Percentiles rank a stretch among this genome's conserved stretches.
Conservation (phyloP, 2,797 vertebrate genomes). For the Cirrhinus molitorella region DNA sequence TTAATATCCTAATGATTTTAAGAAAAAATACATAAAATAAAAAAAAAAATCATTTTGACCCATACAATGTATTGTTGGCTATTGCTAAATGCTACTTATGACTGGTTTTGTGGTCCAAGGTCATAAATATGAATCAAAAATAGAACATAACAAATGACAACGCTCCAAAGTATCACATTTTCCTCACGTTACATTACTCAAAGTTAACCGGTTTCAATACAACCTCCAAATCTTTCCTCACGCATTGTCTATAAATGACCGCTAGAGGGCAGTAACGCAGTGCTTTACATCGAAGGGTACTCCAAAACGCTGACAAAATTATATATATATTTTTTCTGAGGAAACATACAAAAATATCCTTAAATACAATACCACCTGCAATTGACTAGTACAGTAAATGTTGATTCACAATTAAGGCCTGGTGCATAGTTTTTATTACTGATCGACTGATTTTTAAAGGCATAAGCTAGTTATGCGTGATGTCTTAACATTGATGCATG, state of each 20-base stretch:
- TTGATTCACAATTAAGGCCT: neutral
- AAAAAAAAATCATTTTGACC: too few species aligned
- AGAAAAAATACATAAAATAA: too few species aligned
- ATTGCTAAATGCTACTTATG: too few species aligned
- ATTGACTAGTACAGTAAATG: neutral
- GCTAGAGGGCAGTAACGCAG: conserved; percentile 60
- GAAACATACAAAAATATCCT: neutral
- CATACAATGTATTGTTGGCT: too few species aligned
- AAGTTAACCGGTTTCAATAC: neutral
- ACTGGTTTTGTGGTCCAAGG: too few species aligned
- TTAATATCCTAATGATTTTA: too few species aligned
- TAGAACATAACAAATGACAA: neutral
- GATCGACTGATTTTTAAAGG: neutral
- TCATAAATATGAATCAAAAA: neutral
- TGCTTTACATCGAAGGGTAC: neutral
- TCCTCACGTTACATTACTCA: neutral
- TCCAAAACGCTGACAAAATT: too few species aligned
- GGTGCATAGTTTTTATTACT: neutral
- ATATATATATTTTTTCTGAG: neutral
- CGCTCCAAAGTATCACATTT: neutral
- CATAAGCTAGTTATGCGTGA: neutral
- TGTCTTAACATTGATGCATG: neutral
- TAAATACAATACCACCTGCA: neutral
- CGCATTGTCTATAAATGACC: conserved; percentile 40
- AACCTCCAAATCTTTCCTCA: neutral